Conservation (phyloP, 2,113 vertebrate genomes). For the Boulengeromyrus knoepffleri region DNA sequence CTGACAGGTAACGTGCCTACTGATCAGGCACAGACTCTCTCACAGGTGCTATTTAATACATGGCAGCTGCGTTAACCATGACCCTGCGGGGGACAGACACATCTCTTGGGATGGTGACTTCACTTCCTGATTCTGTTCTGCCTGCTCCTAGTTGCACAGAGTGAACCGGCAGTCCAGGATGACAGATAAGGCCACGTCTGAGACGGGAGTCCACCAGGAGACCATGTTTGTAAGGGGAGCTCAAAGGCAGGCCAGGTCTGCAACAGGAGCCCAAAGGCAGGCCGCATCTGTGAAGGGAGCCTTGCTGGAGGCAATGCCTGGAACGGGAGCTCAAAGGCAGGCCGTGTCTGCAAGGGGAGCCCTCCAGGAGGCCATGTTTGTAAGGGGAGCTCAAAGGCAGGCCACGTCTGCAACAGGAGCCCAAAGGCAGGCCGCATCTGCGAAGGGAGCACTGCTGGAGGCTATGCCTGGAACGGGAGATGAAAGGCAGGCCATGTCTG, state of each 20-base stretch:
- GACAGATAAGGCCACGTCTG: constrained; percentile 7
- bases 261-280: constrained; percentile 14
- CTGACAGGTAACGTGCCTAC: neutral
- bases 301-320: neutral
- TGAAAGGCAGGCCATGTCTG: neutral
- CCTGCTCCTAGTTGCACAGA: constrained; percentile 40
- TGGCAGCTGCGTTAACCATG: neutral
- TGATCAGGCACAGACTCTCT: neutral
- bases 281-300: neutral
- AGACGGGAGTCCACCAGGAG: constrained; percentile 10
- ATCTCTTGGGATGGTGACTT: neutral
- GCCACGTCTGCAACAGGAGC: constrained; percentile 17
- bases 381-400: constrained; percentile 15
- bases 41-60: neutral
- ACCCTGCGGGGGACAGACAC: neutral
- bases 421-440: neutral
- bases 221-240: constrained; percentile 13
- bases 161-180: constrained; percentile 39
- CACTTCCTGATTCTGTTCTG: neutral
- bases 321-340: constrained; percentile 8
- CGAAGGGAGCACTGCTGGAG: neutral
- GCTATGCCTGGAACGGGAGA: constrained; percentile 10
- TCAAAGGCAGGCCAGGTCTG: neutral
- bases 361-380: neutral
- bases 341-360: neutral